Conservation (phyloP, 2,888 invertebrate genomes). For the Isoperla grammatica region DNA sequence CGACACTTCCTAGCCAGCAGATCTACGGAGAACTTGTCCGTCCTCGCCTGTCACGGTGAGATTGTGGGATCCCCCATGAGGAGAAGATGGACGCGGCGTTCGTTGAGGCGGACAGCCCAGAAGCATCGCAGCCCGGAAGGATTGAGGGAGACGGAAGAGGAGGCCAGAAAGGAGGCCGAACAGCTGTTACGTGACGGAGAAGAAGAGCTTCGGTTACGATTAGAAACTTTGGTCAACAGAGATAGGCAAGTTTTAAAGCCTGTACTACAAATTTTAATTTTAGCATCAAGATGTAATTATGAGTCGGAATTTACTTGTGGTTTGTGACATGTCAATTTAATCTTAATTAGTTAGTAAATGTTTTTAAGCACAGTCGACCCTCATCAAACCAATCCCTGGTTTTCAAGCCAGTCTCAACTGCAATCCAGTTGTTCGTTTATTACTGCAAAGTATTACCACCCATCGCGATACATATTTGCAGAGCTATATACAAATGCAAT, state of each 20-base stretch:
- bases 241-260: slow-evolving; percentile 34
- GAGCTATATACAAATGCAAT: no score
- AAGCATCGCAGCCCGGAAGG: slow-evolving; percentile 25
- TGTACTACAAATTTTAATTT: no score
- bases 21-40: slow-evolving; percentile 44
- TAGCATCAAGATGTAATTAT: no score
- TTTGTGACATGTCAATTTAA: no score
- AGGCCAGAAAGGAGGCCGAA: slow-evolving; percentile 35
- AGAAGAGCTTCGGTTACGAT: slow-evolving; percentile 38
- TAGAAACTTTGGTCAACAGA: slow-evolving; percentile 38
- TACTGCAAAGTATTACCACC: no score
- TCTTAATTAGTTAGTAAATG: no score
- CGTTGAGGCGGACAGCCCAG: slow-evolving; percentile 34
- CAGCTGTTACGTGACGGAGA: slow-evolving; percentile 38
- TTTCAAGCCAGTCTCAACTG: no score
- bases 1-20: slow-evolving; percentile 44
- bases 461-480: no score
- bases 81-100: slow-evolving; percentile 40
- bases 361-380: no score
- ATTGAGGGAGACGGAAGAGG: slow-evolving; percentile 26
- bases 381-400: no score
- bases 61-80: slow-evolving; percentile 41
- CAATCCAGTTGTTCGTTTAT: no score
- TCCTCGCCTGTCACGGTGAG: slow-evolving; percentile 31
- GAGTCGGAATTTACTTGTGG: no score